These are phyloP conservation scores for Lasioglossum lativentre DNA, from an alignment of 2,888 invertebrate species.

Conservation along the genomic window DNA sequence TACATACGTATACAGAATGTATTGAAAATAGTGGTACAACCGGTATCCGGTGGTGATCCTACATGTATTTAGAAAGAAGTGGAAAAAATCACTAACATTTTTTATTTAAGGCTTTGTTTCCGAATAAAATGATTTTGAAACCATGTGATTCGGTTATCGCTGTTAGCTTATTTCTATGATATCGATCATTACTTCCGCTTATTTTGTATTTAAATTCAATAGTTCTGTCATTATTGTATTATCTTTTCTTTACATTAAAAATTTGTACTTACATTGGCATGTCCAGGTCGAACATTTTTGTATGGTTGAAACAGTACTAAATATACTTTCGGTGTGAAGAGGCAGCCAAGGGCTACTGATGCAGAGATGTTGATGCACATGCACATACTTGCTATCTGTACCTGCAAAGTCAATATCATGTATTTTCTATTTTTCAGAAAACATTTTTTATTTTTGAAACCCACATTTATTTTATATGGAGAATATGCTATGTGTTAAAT, in stretches of 20 bases:
- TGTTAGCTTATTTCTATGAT: too few species aligned
- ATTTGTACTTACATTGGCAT: constrained; percentile 81
- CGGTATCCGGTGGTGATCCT: too few species aligned
- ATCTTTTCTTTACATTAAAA: not conserved
- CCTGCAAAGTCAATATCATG: constrained; percentile 85
- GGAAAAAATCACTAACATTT: too few species aligned
- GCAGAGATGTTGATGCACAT: constrained; percentile 92
- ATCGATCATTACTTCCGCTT: too few species aligned
- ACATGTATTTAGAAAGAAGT: too few species aligned
- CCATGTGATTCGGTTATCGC: too few species aligned
- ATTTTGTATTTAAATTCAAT: too few species aligned
- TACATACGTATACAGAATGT: too few species aligned
- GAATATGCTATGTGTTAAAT: not conserved
- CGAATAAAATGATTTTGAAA: too few species aligned
- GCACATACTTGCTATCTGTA: constrained; percentile 91
- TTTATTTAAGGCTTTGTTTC: too few species aligned
- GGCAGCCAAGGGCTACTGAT: constrained; percentile 90
- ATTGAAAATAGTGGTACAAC: too few species aligned
- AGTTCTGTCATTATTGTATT: not conserved
- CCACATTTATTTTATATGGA: not conserved
- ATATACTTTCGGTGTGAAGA: constrained; percentile 92
- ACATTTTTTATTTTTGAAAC: not conserved
- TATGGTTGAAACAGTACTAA: constrained; percentile 92
- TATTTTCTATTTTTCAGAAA: not conserved
- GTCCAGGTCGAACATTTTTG: constrained; percentile 89